Conservation (phyloP, 2,113 vertebrate species). For the Pitta sordida region DNA sequence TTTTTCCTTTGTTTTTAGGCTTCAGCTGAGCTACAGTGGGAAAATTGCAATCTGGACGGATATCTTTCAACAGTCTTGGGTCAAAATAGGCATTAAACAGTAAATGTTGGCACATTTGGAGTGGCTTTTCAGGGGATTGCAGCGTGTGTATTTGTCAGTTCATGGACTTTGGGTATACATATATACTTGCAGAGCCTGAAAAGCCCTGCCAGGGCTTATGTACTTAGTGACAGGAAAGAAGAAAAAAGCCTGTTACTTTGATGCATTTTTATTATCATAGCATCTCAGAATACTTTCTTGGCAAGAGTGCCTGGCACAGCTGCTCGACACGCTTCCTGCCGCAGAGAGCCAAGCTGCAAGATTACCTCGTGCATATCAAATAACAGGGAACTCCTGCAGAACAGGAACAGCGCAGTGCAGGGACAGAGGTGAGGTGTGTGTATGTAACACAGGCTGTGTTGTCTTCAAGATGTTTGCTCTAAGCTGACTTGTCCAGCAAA, state of each 20-base stretch:
- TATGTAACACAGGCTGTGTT: background rate
- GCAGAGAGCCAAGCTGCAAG: background rate
- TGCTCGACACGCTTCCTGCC: background rate
- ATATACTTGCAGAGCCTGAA: background rate
- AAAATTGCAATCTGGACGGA: background rate
- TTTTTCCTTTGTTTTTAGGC: no score
- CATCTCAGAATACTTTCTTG: slow-evolving; percentile 17
- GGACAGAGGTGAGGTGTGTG: no score
- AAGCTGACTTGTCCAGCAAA: background rate
- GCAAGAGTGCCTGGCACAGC: background rate
- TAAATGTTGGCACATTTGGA: background rate
- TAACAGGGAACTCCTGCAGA: background rate
- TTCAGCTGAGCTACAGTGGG: background rate
- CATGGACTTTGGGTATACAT: background rate
- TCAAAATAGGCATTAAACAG: background rate
- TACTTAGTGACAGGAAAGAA: background rate
- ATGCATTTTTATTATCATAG: background rate
- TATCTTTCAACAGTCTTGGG: background rate
- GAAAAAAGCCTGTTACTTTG: background rate
- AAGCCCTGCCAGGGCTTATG: background rate
- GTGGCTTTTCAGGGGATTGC: background rate
- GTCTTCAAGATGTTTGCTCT: background rate
- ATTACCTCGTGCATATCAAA: background rate
- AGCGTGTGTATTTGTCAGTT: background rate
- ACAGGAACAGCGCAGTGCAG: rapidly evolving